Base-by-base conservation (phyloP, 2,888 invertebrate genomes). In the Silvanus unidentatus region DNA sequence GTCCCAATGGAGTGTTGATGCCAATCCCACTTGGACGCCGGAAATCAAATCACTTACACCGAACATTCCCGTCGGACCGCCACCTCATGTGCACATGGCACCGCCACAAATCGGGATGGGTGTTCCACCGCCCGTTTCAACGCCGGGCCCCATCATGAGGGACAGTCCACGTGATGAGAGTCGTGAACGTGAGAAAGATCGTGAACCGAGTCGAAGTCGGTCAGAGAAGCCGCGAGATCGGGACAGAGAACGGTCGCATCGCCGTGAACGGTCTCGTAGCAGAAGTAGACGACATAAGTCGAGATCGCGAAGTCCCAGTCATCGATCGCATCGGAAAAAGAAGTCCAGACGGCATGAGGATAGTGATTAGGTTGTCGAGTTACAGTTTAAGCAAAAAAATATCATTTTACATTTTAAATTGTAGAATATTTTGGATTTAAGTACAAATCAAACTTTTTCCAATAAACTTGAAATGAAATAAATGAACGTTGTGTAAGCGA, bases 21-120 rank as follows among this genome's bases (percentile, higher is more conserved):
- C 57, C 15, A 53, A 53, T 49, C 64, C 68, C 3, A 77, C 75
- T 12, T 84, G 85, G 85, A 75, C 76, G 16, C 82, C 84, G 6
- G 83, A 84, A 52, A 82, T 85, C 43, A 85, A 85, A 65, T 80
- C 84, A 62, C 69, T 85, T 45, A 82, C 84, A 1, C 82, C 83
- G 0, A 82, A 81, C 77, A 79, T 49, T 1, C 64, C 68, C 11
- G 59, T 73, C 53, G 68, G 68, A n/a, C 60, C 63, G 9, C 63
- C 67, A 5, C 62, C 64, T 2, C 60, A 61, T 14, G 58, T 66
- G 42, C 57, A 57, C 30, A 62, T 70, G 59, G 69, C 69, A 2
- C 70, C 69, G 5, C 29, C 65, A 2, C 52, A 60, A 32, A 60
- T 57, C 48, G 61, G 43, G 12, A 43, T 58, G 44, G 45, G 50